These are phyloP conservation scores for Hapalemur alaotrensis DNA, from an alignment of 2,797 vertebrate genomes.

Conservation along the genomic window DNA sequence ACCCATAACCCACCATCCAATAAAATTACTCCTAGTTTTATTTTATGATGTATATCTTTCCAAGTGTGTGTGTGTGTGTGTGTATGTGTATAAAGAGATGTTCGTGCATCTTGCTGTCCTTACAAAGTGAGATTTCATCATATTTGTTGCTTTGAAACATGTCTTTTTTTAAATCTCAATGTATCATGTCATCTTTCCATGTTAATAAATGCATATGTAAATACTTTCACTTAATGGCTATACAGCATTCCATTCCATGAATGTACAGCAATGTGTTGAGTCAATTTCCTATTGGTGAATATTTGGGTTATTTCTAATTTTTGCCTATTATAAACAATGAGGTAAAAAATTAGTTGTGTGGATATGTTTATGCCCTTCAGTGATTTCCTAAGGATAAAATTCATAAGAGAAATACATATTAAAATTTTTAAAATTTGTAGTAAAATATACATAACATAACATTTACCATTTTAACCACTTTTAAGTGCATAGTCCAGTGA, in stretches of 20 bases:
- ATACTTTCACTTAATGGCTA: background rate
- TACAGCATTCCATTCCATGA: background rate
- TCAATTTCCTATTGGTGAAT: background rate
- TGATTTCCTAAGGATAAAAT: background rate
- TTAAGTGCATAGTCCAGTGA: background rate
- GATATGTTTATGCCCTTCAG: background rate
- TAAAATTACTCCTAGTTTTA: background rate
- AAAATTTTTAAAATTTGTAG: background rate
- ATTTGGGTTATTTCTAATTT: conserved; percentile 19
- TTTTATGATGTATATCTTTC: background rate
- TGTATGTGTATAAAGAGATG: background rate
- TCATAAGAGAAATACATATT: background rate
- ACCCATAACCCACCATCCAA: background rate
- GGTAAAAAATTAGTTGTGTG: background rate
- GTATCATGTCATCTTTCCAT: background rate
- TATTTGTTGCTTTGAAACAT: background rate
- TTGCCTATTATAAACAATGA: background rate
- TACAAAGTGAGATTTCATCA: background rate
- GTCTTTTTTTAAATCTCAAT: background rate
- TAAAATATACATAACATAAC: background rate
- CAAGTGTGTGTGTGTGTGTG: background rate
- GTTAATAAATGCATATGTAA: background rate
- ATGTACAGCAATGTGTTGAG: background rate
- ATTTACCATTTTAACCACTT: background rate
- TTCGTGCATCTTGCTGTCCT: background rate